These are phyloP conservation scores for Pterophyllum scalare DNA, from an alignment of 2,113 vertebrate species.

Conservation along the genomic window DNA sequence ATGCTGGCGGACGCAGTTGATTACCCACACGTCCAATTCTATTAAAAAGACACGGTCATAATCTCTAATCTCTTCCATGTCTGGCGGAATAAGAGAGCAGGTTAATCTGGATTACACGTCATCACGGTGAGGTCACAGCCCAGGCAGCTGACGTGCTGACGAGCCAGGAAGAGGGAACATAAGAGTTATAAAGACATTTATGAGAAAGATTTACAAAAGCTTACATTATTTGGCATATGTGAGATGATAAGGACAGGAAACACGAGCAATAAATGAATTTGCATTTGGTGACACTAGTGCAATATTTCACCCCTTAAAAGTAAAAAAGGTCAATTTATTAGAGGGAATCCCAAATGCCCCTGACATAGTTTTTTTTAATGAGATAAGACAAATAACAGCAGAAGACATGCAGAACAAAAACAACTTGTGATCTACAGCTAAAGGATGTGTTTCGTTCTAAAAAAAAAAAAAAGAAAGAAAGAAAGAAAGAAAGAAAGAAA, in stretches of 20 bases:
- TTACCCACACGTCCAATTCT: constrained; percentile 67
- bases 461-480: background rate
- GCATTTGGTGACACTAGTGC: background rate
- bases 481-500: no score
- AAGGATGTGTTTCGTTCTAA: constrained; percentile 40
- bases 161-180: constrained; percentile 22
- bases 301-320: background rate
- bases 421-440: constrained; percentile 56
- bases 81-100: constrained; percentile 70
- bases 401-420: constrained; percentile 24
- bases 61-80: constrained; percentile 77
- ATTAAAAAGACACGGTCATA: constrained; percentile 73
- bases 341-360: background rate
- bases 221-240: background rate
- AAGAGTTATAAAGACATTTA: background rate
- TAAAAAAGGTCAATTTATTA: constrained; percentile 32
- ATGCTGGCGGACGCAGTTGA: constrained; percentile 49
- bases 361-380: background rate
- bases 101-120: constrained; percentile 80
- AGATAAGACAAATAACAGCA: constrained; percentile 7
- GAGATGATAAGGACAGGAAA: background rate
- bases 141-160: constrained; percentile 41
- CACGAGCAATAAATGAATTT: background rate
- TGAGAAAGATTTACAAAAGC: background rate
- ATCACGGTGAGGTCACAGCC: constrained; percentile 63